phyloP scores from a whole-genome alignment of 2,888 invertebrate species.

The Morpho helenor region DNA sequence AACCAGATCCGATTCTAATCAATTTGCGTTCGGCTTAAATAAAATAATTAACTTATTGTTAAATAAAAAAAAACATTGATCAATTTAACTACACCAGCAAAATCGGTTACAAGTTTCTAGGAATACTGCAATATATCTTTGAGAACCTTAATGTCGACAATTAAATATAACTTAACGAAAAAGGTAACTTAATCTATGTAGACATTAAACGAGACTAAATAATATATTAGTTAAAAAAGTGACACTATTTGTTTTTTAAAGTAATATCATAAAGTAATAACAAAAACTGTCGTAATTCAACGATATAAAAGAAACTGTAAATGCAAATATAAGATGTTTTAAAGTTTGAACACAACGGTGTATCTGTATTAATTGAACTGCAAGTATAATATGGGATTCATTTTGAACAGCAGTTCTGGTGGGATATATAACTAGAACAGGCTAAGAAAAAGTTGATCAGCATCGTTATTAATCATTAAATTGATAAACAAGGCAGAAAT shows the following conservation, averaged over 20 bases:
- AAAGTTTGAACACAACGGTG: constrained; percentile 52
- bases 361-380: constrained; percentile 31
- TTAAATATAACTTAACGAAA: constrained; percentile 35
- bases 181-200: constrained; percentile 36
- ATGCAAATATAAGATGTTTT: constrained; percentile 41
- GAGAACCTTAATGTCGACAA: constrained; percentile 32
- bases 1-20: constrained; percentile 3
- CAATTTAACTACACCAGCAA: constrained; percentile 36
- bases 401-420: constrained; percentile 49
- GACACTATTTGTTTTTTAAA: constrained; percentile 45
- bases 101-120: constrained; percentile 34
- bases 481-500: neutral
- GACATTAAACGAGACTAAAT: constrained; percentile 40
- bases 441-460: constrained; percentile 51
- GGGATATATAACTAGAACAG: constrained; percentile 54
- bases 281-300: constrained; percentile 40
- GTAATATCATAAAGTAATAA: constrained; percentile 50
- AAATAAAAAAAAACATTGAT: constrained; percentile 45
- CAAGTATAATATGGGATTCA: constrained; percentile 41
- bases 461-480: constrained; percentile 34
- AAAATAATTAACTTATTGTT: constrained; percentile 18
- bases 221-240: constrained; percentile 33
- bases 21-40: constrained; percentile 11
- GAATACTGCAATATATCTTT: constrained; percentile 52
- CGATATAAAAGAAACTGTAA: constrained; percentile 40